Evolutionary conservation across 2,888 invertebrate species (phyloP).

Genomic region (Cheilosia urbana): DNA sequence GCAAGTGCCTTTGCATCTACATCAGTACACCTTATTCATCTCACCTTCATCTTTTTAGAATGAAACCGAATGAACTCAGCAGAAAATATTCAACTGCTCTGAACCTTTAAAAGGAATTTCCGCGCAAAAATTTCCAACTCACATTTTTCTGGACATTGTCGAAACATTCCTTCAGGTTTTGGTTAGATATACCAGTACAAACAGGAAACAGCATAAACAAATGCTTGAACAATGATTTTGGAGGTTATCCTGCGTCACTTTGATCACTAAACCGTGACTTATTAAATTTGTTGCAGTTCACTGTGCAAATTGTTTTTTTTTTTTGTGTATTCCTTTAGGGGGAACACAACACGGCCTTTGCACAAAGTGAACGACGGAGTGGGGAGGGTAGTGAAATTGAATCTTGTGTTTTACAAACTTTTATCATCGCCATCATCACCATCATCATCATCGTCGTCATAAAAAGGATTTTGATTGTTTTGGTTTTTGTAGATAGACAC

Average conservation of each 20-base stretch:
- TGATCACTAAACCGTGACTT: constrained; percentile 75
- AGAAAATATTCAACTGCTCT: too few relatives aligned
- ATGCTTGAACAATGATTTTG: constrained; percentile 51
- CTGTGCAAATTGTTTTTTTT: constrained; percentile 74
- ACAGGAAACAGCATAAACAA: constrained; percentile 24
- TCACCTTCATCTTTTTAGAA: too few relatives aligned
- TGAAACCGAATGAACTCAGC: too few relatives aligned
- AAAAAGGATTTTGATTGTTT: constrained; percentile 75
- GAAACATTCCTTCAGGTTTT: constrained; percentile 16
- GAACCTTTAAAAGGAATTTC: background rate
- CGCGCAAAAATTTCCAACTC: constrained; percentile 1
- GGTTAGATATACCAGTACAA: background rate
- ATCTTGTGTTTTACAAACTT: constrained; percentile 75
- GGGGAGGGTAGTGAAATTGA: constrained; percentile 64
- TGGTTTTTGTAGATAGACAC: constrained; percentile 31
- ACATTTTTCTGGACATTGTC: background rate
- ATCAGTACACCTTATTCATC: too few relatives aligned
- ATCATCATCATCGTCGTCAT: constrained; percentile 42
- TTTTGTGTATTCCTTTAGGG: constrained; percentile 52
- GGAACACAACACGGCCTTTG: constrained; percentile 12
- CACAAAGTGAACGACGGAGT: constrained; percentile 35
- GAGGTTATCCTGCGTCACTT: constrained; percentile 72
- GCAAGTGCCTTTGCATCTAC: too few relatives aligned
- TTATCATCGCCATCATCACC: constrained; percentile 69
- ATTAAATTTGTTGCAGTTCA: constrained; percentile 75